A percentile compares a stretch with the other conserved stretches of the same genome.
These are phyloP conservation scores for Cyprinodon tularosa DNA, from an alignment of 2,113 vertebrate species.

Conservation along the genomic window DNA sequence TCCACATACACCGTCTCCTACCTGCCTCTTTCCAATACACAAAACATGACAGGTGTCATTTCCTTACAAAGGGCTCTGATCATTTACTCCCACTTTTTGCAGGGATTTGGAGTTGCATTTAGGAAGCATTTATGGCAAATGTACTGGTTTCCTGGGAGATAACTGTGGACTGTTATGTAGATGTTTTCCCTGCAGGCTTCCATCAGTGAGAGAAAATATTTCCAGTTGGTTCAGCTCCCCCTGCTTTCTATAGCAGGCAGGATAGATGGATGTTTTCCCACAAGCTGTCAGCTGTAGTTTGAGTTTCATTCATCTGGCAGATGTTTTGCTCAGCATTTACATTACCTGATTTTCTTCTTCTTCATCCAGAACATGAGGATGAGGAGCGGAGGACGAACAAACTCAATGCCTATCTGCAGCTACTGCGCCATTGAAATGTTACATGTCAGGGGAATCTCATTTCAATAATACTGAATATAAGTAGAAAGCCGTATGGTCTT, in stretches of 20 bases:
- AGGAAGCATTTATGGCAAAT: too few species aligned
- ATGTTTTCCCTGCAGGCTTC: background rate
- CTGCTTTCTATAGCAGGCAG: background rate
- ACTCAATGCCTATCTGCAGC: constrained; percentile 9
- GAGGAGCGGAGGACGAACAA: background rate
- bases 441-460: background rate
- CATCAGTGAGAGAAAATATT: background rate
- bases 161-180: background rate
- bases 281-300: background rate
- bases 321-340: background rate
- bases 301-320: background rate
- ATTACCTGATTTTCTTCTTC: background rate
- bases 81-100: background rate
- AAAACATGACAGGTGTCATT: background rate
- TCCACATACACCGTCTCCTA: background rate
- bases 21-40: background rate
- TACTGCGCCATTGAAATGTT: background rate
- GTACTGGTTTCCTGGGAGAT: background rate
- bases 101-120: background rate
- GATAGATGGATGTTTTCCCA: background rate
- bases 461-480: constrained; percentile 7
- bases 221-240: background rate
- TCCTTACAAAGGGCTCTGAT: background rate
- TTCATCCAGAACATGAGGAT: background rate
- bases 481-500: background rate